Percentiles rank a stretch among this genome's conserved stretches.
Evolutionary conservation across 1,140 invertebrate genomes (phyloP).

Genomic region (Leptestheria dahalacensis): DNA sequence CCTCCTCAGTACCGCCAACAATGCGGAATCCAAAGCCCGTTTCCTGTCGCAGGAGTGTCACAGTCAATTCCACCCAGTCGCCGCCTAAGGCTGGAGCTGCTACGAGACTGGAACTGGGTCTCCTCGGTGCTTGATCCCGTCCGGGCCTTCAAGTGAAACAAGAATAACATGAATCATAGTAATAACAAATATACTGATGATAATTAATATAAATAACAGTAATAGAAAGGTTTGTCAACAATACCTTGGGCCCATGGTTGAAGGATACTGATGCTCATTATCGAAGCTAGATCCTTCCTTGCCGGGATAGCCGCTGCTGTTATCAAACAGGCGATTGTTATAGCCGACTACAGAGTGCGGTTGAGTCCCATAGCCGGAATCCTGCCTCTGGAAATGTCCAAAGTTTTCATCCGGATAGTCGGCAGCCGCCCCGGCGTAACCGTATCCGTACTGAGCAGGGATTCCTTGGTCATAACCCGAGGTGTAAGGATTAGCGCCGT

Average conservation of each 20-base stretch:
- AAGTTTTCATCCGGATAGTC: slow-evolving; percentile 8
- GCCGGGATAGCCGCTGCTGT: slow-evolving; percentile 17
- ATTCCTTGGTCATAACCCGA: slow-evolving; percentile 1
- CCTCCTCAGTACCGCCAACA: slow-evolving; percentile 95
- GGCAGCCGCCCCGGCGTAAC: slow-evolving; percentile 20
- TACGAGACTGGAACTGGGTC: not conserved
- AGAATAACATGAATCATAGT: no score
- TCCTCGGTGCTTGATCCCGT: not conserved
- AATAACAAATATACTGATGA: not conserved
- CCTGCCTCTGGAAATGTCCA: slow-evolving; percentile 19
- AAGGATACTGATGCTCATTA: slow-evolving; percentile 40
- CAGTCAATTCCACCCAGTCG: slow-evolving; percentile 57
- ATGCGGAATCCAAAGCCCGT: slow-evolving; percentile 93
- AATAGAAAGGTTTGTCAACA: not conserved
- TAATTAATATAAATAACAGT: not conserved
- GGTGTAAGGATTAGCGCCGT: slow-evolving; percentile 7
- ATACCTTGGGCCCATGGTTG: not conserved
- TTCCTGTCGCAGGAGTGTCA: slow-evolving; percentile 63
- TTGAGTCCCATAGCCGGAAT: slow-evolving; percentile 24
- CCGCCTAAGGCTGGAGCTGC: slow-evolving; percentile 11
- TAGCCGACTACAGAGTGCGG: slow-evolving; percentile 19
- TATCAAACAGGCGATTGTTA: not conserved
- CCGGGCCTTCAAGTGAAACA: not conserved
- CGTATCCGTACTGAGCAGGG: slow-evolving; percentile 20
- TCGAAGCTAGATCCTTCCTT: slow-evolving; percentile 54